Evolutionary conservation across 2,797 vertebrate species (phyloP), one percentile per base, ranked within the genome.

Genomic region (Cirrhinus mrigala): DNA sequence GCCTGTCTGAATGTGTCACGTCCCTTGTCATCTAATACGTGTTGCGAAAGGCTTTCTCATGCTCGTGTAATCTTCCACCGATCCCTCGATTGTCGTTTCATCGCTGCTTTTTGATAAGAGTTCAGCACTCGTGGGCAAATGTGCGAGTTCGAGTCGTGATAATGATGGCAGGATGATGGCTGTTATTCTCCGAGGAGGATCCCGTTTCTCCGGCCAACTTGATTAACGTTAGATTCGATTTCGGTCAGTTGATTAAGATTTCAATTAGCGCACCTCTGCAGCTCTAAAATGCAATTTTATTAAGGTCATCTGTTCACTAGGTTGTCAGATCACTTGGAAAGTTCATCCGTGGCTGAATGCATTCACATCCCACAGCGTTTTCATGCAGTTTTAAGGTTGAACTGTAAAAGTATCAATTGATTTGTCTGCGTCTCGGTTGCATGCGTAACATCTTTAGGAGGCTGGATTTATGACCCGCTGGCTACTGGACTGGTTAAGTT

Each of bases 381-480:
- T 92, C 92, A 89, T 81, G 91, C 91, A 84, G 27, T 85, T 95
- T 95, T 93, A 95, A 88, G 91, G 92, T 90, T 74, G 85, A 71
- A 83, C 89, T 89, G 89, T 91, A 90, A 92, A 94, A 92, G 91
- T 92, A 93, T 89, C 92, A 93, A 94, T 94, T 94, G 94, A 95
- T 94, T 94, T 92, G 94, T 92, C 82, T 89, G 92, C 91, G 91
- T 95, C 93, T 94, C 92, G 83, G 89, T 93, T 94, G 92, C 91
- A 92, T 91, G 89, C 92, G 90, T 92, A 92, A 93, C 92, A 92
- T 95, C 93, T 93, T 95, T 93, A 94, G 92, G 93, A 93, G 94
- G 90, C 87, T 92, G 92, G 90, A 95, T 95, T 94, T 94, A 95
- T 88, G 93, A 94, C 92, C 92, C 88, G 90, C 91, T 50, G 22